Evolutionary conservation across 92 coral and sea anemone species (phyloP), one percentile per base, ranked within the genome.

Genomic region (Muricea muricata): DNA sequence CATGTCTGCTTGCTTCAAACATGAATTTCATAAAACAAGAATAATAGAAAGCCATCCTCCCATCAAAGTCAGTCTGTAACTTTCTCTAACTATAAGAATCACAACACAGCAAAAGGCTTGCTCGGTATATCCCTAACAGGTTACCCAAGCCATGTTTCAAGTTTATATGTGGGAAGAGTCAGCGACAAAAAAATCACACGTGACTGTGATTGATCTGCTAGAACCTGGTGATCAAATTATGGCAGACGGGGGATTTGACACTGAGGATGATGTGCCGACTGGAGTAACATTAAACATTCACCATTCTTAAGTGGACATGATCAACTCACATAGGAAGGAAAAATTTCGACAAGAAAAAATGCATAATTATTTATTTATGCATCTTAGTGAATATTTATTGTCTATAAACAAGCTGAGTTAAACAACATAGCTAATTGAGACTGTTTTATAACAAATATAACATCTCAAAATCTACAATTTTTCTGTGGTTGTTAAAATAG

Each of bases 121-220:
- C 26, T 61, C 3, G 86, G 66, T 18, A 47, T 81, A 12, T 25
- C 85, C 10, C 75, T 65, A 37, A 47, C 15, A 24, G 77, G 85
- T 17, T 28, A 6, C 45, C 41, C 66, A 30, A 28, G 26, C 29
- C n/a, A 4, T 40, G 79, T 73, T 7, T 73, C 31, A 26, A 40
- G 57, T 26, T 21, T 72, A n/a, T n/a, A 72, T 72, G 13, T 30
- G 6, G 63, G 61, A 25, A 42, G 63, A 63, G 11, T 20, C 14
- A 65, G 85, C 66, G 84, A 79, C 84, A 79, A 79, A 31, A 31
- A 77, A 77, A 79, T 79, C 28, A 79, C 84, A 28, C 57, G 60
- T 7, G 84, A 79, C 37, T 57, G 84, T 33, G 84, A 73, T 15
- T 25, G 24, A 77, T 55, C 47, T 55, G 7, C 32, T 70, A 25